Base-by-base conservation (phyloP, 2,888 invertebrate species). In the Anaspis maculata region DNA sequence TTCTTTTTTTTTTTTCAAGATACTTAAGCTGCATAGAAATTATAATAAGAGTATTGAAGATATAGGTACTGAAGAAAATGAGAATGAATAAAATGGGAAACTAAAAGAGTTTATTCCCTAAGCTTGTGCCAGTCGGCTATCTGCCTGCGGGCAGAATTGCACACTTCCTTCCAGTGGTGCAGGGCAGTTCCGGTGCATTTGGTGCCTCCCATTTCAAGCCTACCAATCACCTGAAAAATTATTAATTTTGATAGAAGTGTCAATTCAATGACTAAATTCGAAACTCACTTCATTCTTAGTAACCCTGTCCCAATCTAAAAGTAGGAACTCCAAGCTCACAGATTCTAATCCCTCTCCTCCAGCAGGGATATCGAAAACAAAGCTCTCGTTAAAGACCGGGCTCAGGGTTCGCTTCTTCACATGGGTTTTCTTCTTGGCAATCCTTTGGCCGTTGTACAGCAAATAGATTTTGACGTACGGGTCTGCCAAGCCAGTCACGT, bases 61-160 rank as follows among this genome's bases (percentile, higher is more conserved):
- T n/a, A n/a, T n/a, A n/a, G n/a, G n/a, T n/a, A n/a, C n/a, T n/a
- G n/a, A n/a, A n/a, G n/a, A n/a, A n/a, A n/a, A n/a, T n/a, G n/a
- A n/a, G n/a, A n/a, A n/a, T n/a, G n/a, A n/a, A n/a, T n/a, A n/a
- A n/a, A n/a, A n/a, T n/a, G n/a, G n/a, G n/a, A n/a, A n/a, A n/a
- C n/a, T n/a, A n/a, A n/a, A n/a, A n/a, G n/a, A 14, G 14, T 50
- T 72, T 79, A 91, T 77, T 91, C 91, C 68, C 86, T 82, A 54
- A 97, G 76, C 71, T 95, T 94, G 76, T 98, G 97, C 97, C 97
- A 98, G 70, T 97, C 95, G 46, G 97, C 97, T 62, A 97, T 95
- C 74, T 97, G 97, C 47, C 96, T 83, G 51, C 95, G 80, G 30
- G 96, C 95, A 49, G 94, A 94, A 61, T 86, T 91, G 72, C 92